Evolutionary conservation across 2,888 invertebrate species (phyloP), one percentile per base, ranked within the genome.

Genomic region (Holacanthella duospinosa): DNA sequence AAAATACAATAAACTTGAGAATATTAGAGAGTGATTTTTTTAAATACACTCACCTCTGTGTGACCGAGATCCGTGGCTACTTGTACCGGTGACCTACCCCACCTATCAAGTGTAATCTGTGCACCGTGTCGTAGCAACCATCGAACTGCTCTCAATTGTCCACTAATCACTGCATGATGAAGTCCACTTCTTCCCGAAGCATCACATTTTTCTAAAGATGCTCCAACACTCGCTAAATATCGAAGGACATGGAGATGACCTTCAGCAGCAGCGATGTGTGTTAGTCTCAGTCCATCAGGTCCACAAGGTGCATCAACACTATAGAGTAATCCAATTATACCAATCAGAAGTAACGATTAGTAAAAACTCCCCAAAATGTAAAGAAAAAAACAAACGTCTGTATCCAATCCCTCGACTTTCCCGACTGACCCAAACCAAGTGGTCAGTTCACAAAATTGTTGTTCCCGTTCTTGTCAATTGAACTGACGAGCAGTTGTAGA

Each of bases 51-150:
- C 77, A 90, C 91, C 84, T 92, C 89, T 70, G 88, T 84, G 75
- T 92, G 90, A 76, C 91, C 89, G 75, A 91, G 89, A 76, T 93
- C 91, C 9, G 91, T 91, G 0, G 93, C 93, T 76, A 91, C 91
- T 75, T 92, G 91, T 70, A 93, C 87, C 2, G 93, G 91, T 75
- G 89, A 90, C 78, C 92, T 91, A 64, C 92, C 91, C 73, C 87
- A 88, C 75, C 90, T 86, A 78, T 93, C 93, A 67, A 89, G 79
- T 21, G 87, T 85, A 26, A 92, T 80, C 69, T 86, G 82, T 28
- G 90, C 91, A 0, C 91, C 90, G 74, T 90, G 87, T 70, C 86
- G 83, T 55, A 93, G 80, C 69, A 93, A 79, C 92, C 92, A 93
- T 71, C 89, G 84, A 28, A 82, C 78, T 0, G 90, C 87, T 27